Evolutionary conservation across 2,113 vertebrate species (phyloP), one percentile per base, ranked within the genome.

Genomic region (Paramisgurnus dabryanus): DNA sequence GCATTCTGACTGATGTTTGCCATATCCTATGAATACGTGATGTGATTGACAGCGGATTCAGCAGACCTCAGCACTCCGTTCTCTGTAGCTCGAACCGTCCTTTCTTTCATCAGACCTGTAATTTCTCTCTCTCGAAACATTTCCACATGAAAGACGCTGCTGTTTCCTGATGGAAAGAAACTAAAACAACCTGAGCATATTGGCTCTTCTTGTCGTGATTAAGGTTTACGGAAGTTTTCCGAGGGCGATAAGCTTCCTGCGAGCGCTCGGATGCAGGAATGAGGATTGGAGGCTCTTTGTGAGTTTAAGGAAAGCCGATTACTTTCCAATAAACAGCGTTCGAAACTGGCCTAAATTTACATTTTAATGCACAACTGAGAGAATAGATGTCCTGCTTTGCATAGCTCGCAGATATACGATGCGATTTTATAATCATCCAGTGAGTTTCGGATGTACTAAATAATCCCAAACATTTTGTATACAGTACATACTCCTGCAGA

Each of bases 261-360:
- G 4, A n/a, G 12, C 12, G 17, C 39, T 22, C 40, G 7, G 13
- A 13, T 5, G 17, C 39, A 41, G 6, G 71, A 43, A 1, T 17
- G 15, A 65, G 15, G 67, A 67, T 50, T n/a, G 57, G 22, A 39
- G 57, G 41, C 27, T 13, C 43, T 75, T 76, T 76, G 69, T 80
- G 65, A 70, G 66, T 83, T 83, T 49, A 41, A 70, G 49, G 40
- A 80, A 75, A 80, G 79, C 79, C 53, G 79, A 80, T 80, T 80
- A 75, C 22, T 83, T 80, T 76, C 39, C 45, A 76, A 70, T 76
- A 76, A 80, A 71, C 61, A 80, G 60, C 7, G 65, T 69, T 67
- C 17, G 49, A 66, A 49, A 47, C 69, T 9, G 55, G 79, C 63
- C 70, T 18, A 41, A 67, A 49, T 80, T 80, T 67, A 13, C 70